Base-by-base conservation (phyloP, 1,140 invertebrate genomes). In the Macrotrachela quadricornifera region DNA sequence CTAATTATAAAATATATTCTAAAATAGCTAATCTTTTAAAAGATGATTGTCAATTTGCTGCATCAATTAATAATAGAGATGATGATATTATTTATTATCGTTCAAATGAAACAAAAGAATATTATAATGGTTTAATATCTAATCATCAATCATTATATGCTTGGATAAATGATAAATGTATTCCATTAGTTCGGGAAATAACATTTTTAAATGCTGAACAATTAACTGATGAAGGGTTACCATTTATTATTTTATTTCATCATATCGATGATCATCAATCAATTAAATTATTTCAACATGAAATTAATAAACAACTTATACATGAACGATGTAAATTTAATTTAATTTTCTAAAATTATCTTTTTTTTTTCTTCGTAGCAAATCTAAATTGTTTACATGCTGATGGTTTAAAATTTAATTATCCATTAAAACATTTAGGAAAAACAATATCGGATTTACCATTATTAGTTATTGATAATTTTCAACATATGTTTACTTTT, bases 191-290 rank as follows among this genome's bases (percentile, higher is more conserved):
- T 9, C 65, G 77, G 55, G 88, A 94, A 71, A 95, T 97, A 46
- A 95, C 90, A 6, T 97, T 97, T 71, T 88, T 95, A 73, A 97
- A 96, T 76, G 92, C 91, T 16, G 91, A 96, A 61, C 74, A 97
- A 71, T 68, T 97, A 12, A 97, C 92, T 0, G 94, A 99, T 73
- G 92, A 97, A 75, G 92, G 92, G 14, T 69, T 97, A 58, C 92
- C 94, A 14, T 99, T 99, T 70, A 74, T 99, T 8, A 96, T 99
- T 59, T 68, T 99, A 2, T 99, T 99, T 69, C 85, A 97, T 63
- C 65, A 79, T 57, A 80, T 85, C 1, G 79, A 83, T 60, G 90
- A 97, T 69, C 75, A 74, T 6, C 78, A 82, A 36, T 83, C 79
- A 57, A 79, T 94, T 42, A 86, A 90, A 63, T 74, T 77, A 58